phyloP scores from a whole-genome alignment of 1,140 invertebrate genomes.

The Anastatus disparis region DNA sequence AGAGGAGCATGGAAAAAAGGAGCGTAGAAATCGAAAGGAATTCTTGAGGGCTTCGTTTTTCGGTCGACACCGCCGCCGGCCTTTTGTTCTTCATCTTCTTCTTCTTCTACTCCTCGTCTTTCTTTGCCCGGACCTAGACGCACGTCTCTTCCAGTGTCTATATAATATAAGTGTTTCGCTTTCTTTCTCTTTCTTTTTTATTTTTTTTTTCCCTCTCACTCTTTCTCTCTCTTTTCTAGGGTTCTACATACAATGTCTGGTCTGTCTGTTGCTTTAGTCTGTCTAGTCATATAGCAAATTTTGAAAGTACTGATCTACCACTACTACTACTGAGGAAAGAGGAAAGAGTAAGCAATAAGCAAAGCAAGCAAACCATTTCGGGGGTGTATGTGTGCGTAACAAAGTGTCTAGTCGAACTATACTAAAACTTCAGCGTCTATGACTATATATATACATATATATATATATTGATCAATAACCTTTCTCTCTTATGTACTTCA shows the following conservation, averaged over 20 bases:
- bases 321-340: no score
- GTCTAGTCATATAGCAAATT: no score
- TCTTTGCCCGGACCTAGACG: no score
- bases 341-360: no score
- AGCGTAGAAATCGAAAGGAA: slow-evolving; percentile 41
- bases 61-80: slow-evolving; percentile 8
- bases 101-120: background rate
- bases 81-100: slow-evolving; percentile 9
- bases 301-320: no score
- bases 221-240: background rate
- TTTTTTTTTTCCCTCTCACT: background rate
- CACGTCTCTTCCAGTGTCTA: background rate
- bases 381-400: no score
- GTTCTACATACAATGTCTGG: no score
- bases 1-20: slow-evolving; percentile 21
- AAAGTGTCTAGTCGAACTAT: background rate
- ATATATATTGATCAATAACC: slow-evolving; percentile 20
- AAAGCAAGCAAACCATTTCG: no score
- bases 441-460: no score
- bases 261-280: no score
- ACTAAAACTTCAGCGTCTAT: background rate
- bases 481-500: no score
- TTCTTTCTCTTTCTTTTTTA: slow-evolving; percentile 16
- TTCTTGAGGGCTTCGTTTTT: slow-evolving; percentile 14
- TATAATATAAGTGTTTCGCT: background rate